A percentile compares a stretch with the other conserved stretches of the same genome.
phyloP scores from a whole-genome alignment of 2,888 invertebrate genomes.

The Cataglyphis albicans region DNA sequence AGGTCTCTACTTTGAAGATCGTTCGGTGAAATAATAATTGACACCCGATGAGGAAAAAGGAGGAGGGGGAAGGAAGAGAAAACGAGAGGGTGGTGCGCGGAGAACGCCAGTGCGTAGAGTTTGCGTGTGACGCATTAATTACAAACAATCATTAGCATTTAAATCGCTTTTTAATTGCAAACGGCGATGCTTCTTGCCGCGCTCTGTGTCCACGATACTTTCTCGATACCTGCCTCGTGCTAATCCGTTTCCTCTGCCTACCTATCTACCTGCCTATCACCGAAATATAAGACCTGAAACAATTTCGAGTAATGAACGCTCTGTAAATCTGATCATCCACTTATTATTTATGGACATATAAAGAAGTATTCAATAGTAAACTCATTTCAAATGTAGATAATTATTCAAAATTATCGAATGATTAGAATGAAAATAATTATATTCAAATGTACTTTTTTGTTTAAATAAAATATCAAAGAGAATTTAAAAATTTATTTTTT shows the following conservation, averaged over 20 bases:
- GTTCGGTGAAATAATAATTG: slow-evolving; percentile 73
- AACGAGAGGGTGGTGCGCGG: slow-evolving; percentile 2
- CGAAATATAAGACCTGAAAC: slow-evolving; percentile 55
- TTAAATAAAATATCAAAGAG: not conserved
- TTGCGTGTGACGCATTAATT: slow-evolving; percentile 77
- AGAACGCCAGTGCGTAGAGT: slow-evolving; percentile 33
- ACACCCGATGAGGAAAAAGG: slow-evolving; percentile 36
- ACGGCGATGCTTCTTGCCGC: slow-evolving; percentile 65
- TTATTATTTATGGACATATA: slow-evolving; percentile 81
- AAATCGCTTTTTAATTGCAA: slow-evolving; percentile 82
- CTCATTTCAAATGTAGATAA: not conserved
- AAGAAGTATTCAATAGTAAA: not conserved
- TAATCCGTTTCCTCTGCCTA: slow-evolving; percentile 23
- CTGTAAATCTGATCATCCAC: slow-evolving; percentile 71
- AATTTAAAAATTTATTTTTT: too few relatives aligned
- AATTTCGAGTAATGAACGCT: slow-evolving; percentile 77
- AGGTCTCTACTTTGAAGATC: slow-evolving; percentile 60
- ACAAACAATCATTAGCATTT: slow-evolving; percentile 80
- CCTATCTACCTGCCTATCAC: not conserved
- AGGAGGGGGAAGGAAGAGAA: too few relatives aligned
- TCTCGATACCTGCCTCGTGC: slow-evolving; percentile 54
- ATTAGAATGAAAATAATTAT: not conserved
- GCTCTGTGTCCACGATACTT: slow-evolving; percentile 35
- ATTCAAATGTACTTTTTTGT: not conserved
- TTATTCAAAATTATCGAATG: not conserved